Conservation (phyloP, 2,113 vertebrate genomes). For the Paradoxurus hermaphroditus region DNA sequence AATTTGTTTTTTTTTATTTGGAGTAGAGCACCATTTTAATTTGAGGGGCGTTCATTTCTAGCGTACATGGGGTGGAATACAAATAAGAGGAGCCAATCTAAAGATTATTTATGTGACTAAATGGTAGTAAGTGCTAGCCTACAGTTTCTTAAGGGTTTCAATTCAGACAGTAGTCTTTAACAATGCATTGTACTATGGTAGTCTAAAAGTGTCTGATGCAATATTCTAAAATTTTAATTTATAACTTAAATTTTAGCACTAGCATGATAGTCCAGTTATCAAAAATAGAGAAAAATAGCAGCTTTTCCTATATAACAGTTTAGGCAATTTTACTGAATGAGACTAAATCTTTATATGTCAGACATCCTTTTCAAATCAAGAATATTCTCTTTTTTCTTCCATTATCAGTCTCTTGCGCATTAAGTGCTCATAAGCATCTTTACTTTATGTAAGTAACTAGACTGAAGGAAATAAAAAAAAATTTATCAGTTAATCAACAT, state of each 20-base stretch:
- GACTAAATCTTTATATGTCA: not conserved
- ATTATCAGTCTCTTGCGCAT: not conserved
- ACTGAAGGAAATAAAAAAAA: too few relatives aligned
- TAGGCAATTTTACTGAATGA: constrained; percentile 6
- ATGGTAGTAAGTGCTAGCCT: not conserved
- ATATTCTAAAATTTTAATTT: not conserved
- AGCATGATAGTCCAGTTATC: not conserved
- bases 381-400: not conserved
- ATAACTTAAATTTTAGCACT: not conserved
- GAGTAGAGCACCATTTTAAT: not conserved
- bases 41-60: not conserved
- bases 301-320: not conserved
- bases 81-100: not conserved
- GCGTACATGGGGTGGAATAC: not conserved
- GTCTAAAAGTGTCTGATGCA: not conserved
- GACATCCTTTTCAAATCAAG: not conserved
- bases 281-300: constrained; percentile 1
- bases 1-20: not conserved
- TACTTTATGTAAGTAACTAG: too few relatives aligned
- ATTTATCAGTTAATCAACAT: too few relatives aligned
- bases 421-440: not conserved
- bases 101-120: not conserved
- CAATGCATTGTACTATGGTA: not conserved
- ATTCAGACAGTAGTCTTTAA: not conserved
- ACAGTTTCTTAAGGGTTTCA: not conserved